Conservation (phyloP, 2,888 invertebrate genomes). For the Stictocephala bisonia region DNA sequence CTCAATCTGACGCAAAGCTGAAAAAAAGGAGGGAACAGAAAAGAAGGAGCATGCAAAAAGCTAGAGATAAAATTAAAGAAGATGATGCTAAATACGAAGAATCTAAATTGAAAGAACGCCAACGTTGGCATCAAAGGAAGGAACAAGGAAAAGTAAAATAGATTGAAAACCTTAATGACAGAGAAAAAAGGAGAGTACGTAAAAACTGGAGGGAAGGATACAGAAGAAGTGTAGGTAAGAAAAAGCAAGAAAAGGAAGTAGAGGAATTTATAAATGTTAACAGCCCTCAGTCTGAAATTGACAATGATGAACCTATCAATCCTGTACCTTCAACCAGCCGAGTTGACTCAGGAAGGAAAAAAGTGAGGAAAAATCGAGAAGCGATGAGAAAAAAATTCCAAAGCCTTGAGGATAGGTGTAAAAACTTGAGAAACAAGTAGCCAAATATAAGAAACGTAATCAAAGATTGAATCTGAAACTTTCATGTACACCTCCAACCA, state of each 20-base stretch:
- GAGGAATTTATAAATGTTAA: neutral
- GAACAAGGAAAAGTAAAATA: slow-evolving; percentile 1
- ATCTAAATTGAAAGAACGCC: slow-evolving; percentile 4
- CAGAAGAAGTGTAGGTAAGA: slow-evolving; percentile 16
- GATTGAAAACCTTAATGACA: neutral
- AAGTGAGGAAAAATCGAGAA: slow-evolving; percentile 20
- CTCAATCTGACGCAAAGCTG: slow-evolving; percentile 21
- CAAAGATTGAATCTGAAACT: slow-evolving; percentile 18
- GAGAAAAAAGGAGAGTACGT: neutral
- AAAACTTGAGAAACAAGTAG: slow-evolving; percentile 15
- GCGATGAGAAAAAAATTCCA: slow-evolving; percentile 26
- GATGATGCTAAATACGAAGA: slow-evolving; percentile 6
- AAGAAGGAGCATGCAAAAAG: slow-evolving; percentile 23
- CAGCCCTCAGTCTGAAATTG: neutral
- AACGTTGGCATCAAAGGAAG: slow-evolving; percentile 15
- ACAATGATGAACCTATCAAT: neutral
- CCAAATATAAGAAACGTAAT: slow-evolving; percentile 1
- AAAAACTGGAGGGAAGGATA: slow-evolving; percentile 15
- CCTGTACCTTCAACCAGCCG: slow-evolving; percentile 25
- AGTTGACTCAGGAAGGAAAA: slow-evolving; percentile 9
- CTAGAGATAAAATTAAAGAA: slow-evolving; percentile 7
- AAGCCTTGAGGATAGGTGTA: neutral
- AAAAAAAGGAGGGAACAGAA: slow-evolving; percentile 39
- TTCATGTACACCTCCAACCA: neutral
- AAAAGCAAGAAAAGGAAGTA: slow-evolving; percentile 8